These are phyloP conservation scores for Amiota mariae DNA, from an alignment of 2,888 invertebrate species.

Conservation along the genomic window DNA sequence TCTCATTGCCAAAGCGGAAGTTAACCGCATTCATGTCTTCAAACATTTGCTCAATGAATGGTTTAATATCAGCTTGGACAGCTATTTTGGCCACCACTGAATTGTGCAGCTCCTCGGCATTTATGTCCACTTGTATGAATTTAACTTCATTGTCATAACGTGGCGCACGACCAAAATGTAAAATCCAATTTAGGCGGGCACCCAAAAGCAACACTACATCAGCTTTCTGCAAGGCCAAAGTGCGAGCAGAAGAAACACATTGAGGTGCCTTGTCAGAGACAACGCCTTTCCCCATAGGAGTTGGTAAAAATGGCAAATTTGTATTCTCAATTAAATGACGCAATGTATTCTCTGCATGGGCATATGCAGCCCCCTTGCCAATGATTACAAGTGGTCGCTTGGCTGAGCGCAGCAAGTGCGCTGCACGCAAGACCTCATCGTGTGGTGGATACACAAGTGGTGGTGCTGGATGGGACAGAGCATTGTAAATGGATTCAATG, in stretches of 20 bases:
- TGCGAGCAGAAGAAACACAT: constrained; percentile 91
- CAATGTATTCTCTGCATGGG: constrained; percentile 83
- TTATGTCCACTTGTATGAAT: constrained; percentile 92
- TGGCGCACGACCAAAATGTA: constrained; percentile 94
- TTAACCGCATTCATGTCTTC: constrained; percentile 76
- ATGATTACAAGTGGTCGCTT: constrained; percentile 90
- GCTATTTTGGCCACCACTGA: constrained; percentile 86
- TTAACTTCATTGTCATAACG: constrained; percentile 88
- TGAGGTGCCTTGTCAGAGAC: constrained; percentile 80
- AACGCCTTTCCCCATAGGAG: constrained; percentile 95
- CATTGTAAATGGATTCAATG: constrained; percentile 66
- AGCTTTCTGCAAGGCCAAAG: constrained; percentile 87
- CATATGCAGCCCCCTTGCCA: constrained; percentile 92
- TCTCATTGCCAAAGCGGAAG: constrained; percentile 76
- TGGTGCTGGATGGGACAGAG: constrained; percentile 74
- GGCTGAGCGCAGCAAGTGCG: constrained; percentile 80
- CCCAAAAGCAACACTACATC: constrained; percentile 92
- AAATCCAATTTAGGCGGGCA: constrained; percentile 96
- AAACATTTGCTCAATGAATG: constrained; percentile 80
- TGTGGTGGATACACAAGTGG: constrained; percentile 84
- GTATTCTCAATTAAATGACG: constrained; percentile 81
- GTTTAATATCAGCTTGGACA: constrained; percentile 88
- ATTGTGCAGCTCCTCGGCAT: constrained; percentile 93
- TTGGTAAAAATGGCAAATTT: constrained; percentile 91
- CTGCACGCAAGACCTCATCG: constrained; percentile 80